Evolutionary conservation across 1,140 invertebrate genomes (phyloP).

Genomic region (Danaus plexippus): DNA sequence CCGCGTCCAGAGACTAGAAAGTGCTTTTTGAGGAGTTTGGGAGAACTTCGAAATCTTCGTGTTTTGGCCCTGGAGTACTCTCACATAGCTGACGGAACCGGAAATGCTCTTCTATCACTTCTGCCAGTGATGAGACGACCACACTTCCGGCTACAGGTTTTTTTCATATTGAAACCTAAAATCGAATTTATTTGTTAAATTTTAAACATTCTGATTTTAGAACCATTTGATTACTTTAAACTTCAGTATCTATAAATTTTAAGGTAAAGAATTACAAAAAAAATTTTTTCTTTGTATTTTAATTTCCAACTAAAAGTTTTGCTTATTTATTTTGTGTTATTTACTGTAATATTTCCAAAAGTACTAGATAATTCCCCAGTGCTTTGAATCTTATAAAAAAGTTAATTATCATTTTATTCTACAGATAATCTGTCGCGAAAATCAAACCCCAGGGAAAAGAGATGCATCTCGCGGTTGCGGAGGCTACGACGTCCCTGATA

Average conservation of each 20-base stretch:
- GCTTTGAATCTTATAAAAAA: too few relatives aligned
- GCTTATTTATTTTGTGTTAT: too few relatives aligned
- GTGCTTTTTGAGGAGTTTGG: slow-evolving; percentile 45
- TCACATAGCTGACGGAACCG: slow-evolving; percentile 46
- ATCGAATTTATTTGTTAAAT: too few relatives aligned
- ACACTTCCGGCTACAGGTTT: slow-evolving; percentile 49
- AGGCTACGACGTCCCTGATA: slow-evolving; percentile 42
- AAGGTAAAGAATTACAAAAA: too few relatives aligned
- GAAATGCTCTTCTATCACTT: slow-evolving; percentile 34
- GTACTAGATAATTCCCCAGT: too few relatives aligned
- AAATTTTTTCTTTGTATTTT: too few relatives aligned
- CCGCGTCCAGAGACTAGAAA: slow-evolving; percentile 30
- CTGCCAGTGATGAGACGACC: slow-evolving; percentile 42
- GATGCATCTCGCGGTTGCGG: slow-evolving; percentile 39
- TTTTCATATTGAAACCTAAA: not conserved
- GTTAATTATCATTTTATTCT: not conserved
- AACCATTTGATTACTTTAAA: too few relatives aligned
- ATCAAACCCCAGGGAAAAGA: slow-evolving; percentile 37
- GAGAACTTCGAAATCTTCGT: slow-evolving; percentile 34
- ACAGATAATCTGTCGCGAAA: slow-evolving; percentile 52
- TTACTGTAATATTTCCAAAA: too few relatives aligned
- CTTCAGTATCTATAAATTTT: too few relatives aligned
- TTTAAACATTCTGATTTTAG: too few relatives aligned
- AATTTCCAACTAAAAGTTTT: too few relatives aligned
- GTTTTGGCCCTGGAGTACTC: slow-evolving; percentile 46